Evolutionary conservation across 2,113 vertebrate species (phyloP), one percentile per base, ranked within the genome.

Genomic region (Halcyon malimbica): DNA sequence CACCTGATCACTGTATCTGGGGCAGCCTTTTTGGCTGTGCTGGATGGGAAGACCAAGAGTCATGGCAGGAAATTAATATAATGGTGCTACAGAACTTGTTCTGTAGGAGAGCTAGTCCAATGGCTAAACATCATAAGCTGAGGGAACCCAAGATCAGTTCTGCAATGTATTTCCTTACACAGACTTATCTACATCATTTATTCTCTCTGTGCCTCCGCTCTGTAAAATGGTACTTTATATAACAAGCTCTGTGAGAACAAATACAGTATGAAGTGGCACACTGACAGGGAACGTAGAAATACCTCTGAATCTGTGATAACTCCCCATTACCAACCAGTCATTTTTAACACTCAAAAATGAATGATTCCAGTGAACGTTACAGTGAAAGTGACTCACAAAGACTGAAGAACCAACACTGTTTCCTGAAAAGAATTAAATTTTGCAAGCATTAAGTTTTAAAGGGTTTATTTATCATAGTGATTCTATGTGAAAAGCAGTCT

Each of bases 171-270:
- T 86, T 90, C 62, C 44, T 95, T 79, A 44, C 69, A 86, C 41
- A 84, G 54, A 60, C n/a, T 74, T 75, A 51, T 33, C 63, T 54
- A 88, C 57, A 60, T 79, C 73, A 62, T 42, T 84, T 84, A 44
- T 62, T 90, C 80, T 86, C 78, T 62, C 64, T 26, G 68, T 86
- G 73, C 80, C 89, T 91, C 83, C 5, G 8, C 83, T 92, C 74
- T 62, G 62, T 69, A 82, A 87, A 93, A 90, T 9, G 25, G 80
- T 75, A 89, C 83, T 94, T 75, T 76, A 71, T 42, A 50, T 89
- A 88, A 93, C 90, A 96, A 83, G 76, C 35, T 90, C 70, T 79
- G 84, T 76, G 85, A 95, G 88, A 94, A 94, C 91, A 95, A 95
- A 87, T 71, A 96, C 53, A 73, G 81, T 60, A 85, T 75, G 81